Evolutionary conservation across 2,113 vertebrate species (phyloP), one percentile per base, ranked within the genome.

Genomic region (Ciconia stormi): DNA sequence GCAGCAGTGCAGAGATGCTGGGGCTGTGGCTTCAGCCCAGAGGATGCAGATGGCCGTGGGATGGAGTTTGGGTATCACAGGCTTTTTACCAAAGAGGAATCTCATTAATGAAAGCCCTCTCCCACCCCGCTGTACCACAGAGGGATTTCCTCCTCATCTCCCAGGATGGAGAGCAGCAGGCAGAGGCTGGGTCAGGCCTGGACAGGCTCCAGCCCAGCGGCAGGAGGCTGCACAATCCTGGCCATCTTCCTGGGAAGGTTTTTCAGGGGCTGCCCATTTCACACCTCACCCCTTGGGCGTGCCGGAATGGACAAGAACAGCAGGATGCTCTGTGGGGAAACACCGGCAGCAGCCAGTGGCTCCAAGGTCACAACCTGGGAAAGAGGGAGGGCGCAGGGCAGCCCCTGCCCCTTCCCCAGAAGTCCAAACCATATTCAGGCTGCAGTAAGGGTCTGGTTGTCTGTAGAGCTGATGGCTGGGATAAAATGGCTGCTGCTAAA

Each of bases 401-500:
- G 55, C 73, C 52, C 32, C 59, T 55, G 82, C 44, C 88, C 72
- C 46, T 5, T 59, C 49, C 50, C 40, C 55, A 58, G 56, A 38
- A 85, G 29, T 19, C 2, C 42, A 82, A 83, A n/a, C 53, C 6
- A 3, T 83, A 77, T n/a, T 26, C n/a, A 3, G 11, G 61, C 87
- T 79, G 90, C 42, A 17, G 36, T 0, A 4, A 71, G 76, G 47
- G 74, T 34, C 46, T 27, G 58, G 29, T 2, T 59, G 40, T 19
- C 87, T 83, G 86, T 53, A 76, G 83, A 93, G 81, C 80, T 59
- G 58, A 81, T 85, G 79, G 63, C 55, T 84, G 86, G 73, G 90
- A 56, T 90, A 93, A 97, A 97, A 98, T 89, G 89, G 81, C 95
- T 82, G 84, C 91, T 69, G 81, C 71, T 85, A 53, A 90, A 94